A percentile compares a stretch with the other conserved stretches of the same genome.
These are phyloP conservation scores for Notamacropus eugenii DNA, from an alignment of 2,797 vertebrate genomes.

Conservation along the genomic window DNA sequence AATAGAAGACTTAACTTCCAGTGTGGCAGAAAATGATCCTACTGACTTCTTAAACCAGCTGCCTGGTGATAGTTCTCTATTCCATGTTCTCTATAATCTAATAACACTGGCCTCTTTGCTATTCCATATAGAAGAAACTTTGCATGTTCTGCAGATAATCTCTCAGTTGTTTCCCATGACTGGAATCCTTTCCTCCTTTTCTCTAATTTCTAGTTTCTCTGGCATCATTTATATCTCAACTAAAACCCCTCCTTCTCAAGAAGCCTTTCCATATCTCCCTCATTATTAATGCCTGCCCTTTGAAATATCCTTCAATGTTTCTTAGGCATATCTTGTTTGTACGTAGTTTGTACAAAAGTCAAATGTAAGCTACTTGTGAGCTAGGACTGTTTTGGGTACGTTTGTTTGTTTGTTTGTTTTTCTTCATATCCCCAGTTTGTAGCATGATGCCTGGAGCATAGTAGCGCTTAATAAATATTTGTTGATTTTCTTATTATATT, in stretches of 20 bases:
- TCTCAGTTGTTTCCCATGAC: too few relatives aligned
- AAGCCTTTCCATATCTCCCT: neutral
- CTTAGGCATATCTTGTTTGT: neutral
- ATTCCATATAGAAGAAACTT: neutral
- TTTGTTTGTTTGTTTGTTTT: too few relatives aligned
- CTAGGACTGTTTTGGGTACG: neutral
- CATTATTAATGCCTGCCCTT: neutral
- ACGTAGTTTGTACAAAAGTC: neutral
- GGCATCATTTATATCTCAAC: neutral
- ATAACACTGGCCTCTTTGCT: neutral
- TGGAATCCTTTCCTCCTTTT: neutral
- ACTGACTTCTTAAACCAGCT: neutral
- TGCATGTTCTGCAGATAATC: neutral
- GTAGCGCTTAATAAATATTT: accelerated
- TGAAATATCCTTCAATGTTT: neutral
- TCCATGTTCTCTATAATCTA: neutral
- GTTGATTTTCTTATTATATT: neutral
- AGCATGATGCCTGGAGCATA: neutral
- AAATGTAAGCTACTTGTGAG: neutral
- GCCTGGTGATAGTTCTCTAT: neutral
- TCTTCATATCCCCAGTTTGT: accelerated
- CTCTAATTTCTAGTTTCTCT: neutral
- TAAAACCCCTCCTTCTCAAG: neutral
- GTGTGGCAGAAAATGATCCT: neutral
- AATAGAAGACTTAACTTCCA: neutral